A percentile compares a stretch with the other conserved stretches of the same genome.
These are phyloP conservation scores for Tetragonula clypearis DNA, from an alignment of 1,140 invertebrate species.

Conservation along the genomic window DNA sequence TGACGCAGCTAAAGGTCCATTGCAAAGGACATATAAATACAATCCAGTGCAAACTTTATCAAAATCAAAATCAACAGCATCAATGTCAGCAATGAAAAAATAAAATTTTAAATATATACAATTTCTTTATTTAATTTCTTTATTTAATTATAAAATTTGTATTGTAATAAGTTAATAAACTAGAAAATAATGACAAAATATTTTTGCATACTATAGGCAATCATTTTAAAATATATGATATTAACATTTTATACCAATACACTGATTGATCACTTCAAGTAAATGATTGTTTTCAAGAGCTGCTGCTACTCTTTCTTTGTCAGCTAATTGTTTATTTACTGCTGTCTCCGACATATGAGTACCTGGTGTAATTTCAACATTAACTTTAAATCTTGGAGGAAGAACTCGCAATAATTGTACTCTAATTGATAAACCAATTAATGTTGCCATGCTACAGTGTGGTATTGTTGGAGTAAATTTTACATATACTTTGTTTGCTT, in stretches of 20 bases:
- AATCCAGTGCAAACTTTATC: constrained; percentile 86
- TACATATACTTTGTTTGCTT: constrained; percentile 88
- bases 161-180: constrained; percentile 20
- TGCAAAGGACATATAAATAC: constrained; percentile 93
- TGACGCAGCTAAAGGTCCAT: constrained; percentile 91
- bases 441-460: constrained; percentile 99
- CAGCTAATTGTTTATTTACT: constrained; percentile 98
- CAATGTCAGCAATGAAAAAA: constrained; percentile 6
- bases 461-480: constrained; percentile 99
- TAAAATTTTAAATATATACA: background rate
- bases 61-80: constrained; percentile 66
- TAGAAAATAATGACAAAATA: background rate
- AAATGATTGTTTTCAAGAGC: constrained; percentile 97
- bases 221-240: background rate
- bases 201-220: background rate
- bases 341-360: constrained; percentile 95
- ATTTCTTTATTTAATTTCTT: constrained; percentile 4
- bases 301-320: constrained; percentile 98
- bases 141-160: background rate
- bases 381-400: constrained; percentile 94
- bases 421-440: constrained; percentile 94
- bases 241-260: constrained; percentile 81
- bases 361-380: constrained; percentile 94
- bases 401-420: constrained; percentile 95
- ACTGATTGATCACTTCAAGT: constrained; percentile 97